phyloP scores from a whole-genome alignment of 2,888 invertebrate genomes.

The Leptinotarsa peninsularis region DNA sequence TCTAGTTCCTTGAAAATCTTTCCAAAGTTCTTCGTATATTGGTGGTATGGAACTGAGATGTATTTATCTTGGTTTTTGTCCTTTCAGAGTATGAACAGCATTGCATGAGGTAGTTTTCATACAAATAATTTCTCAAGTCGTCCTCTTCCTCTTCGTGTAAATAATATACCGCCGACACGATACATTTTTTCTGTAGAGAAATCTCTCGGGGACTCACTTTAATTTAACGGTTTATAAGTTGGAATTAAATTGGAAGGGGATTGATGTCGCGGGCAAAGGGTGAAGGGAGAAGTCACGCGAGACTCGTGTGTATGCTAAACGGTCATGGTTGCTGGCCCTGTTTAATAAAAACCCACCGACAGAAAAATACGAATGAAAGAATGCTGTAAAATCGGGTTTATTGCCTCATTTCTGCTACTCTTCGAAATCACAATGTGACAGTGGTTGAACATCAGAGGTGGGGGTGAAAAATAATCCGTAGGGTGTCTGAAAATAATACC shows the following conservation, averaged over 20 bases:
- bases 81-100: no score
- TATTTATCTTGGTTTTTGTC: no score
- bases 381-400: slow-evolving; percentile 29
- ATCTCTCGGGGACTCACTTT: slow-evolving; percentile 48
- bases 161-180: slow-evolving; percentile 29
- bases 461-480: not conserved
- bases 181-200: slow-evolving; percentile 34
- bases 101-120: no score
- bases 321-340: slow-evolving; percentile 47
- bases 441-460: not conserved
- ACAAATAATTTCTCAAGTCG: not conserved
- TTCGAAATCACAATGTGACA: not conserved
- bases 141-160: slow-evolving; percentile 25
- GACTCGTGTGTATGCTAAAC: slow-evolving; percentile 62
- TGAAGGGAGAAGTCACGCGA: slow-evolving; percentile 56
- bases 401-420: slow-evolving; percentile 5
- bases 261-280: slow-evolving; percentile 45
- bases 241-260: slow-evolving; percentile 64
- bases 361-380: slow-evolving; percentile 31
- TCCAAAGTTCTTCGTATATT: no score
- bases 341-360: slow-evolving; percentile 34
- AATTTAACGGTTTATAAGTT: slow-evolving; percentile 67
- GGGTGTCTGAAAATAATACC: not conserved
- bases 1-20: no score
- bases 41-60: no score